Percentiles rank a stretch among this genome's conserved stretches.
Evolutionary conservation across 2,888 invertebrate species (phyloP).

Genomic region (Sipha maydis): DNA sequence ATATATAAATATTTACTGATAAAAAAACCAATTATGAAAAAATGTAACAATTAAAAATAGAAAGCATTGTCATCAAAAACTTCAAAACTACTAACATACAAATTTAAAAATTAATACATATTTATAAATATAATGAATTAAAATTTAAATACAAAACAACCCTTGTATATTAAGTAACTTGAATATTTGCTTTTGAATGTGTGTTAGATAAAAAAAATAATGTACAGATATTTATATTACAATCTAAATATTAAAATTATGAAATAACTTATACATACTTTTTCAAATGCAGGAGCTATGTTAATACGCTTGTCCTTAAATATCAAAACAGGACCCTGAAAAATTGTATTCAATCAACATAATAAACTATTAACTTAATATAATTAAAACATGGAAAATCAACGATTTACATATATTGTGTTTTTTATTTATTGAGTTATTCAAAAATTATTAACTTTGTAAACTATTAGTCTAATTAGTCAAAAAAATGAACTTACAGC

Average conservation of each 20-base stretch:
- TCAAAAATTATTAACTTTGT: not conserved
- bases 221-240: not conserved
- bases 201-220: constrained; percentile 6
- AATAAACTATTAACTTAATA: not conserved
- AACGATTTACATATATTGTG: not conserved
- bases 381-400: not conserved
- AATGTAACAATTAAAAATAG: not conserved
- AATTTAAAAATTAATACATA: not conserved
- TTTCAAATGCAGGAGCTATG: constrained; percentile 56
- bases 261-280: constrained; percentile 34
- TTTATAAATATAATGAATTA: not conserved
- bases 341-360: not conserved
- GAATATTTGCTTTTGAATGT: not conserved
- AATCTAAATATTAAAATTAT: not conserved
- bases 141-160: not conserved
- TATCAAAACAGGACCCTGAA: constrained; percentile 53
- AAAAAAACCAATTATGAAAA: constrained; percentile 10
- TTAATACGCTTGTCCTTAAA: constrained; percentile 59
- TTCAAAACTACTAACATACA: not conserved
- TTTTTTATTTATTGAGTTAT: not conserved
- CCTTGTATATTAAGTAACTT: not conserved
- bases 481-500: constrained; percentile 71
- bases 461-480: not conserved
- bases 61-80: not conserved
- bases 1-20: not conserved